Evolutionary conservation across 2,113 vertebrate genomes (phyloP), one percentile per base, ranked within the genome.

Genomic region (Vidua chalybeata): DNA sequence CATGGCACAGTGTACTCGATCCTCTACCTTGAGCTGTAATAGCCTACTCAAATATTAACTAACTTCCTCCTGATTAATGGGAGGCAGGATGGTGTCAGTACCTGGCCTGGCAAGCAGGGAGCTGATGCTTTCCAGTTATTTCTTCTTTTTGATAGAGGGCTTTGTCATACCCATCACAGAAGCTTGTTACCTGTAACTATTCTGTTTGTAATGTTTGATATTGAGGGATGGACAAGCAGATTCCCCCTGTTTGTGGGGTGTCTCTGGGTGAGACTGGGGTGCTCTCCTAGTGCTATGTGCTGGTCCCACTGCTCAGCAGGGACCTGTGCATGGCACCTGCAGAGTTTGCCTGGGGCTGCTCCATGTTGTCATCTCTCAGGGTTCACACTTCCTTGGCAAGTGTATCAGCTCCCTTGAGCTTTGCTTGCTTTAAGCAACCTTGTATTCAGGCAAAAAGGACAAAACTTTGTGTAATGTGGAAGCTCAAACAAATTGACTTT

Each of bases 401-500:
- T 30, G 14, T 64, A 20, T 46, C 43, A 20, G 41, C 54, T 95
- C 37, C 68, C 55, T 80, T 28, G 63, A 54, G 67, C 71, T 75
- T 86, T 37, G 15, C 86, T 94, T 87, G 67, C 58, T 81, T 66
- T 30, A 78, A 81, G 56, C 82, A 82, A 54, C 82, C 49, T 76
- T 82, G 45, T 68, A 15, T 68, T 87, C 37, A n/a, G 58, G n/a
- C 49, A 45, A 23, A 78, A 64, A 74, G 66, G 74, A 66, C 61
- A 76, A 41, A 52, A 64, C 76, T 72, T 76, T 6, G 3, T 61
- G 58, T 79, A 35, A 64, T 23, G 17, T 28, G 45, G 54, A 78
- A 85, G 58, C 71, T 91, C 62, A 69, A 93, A 66, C 41, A 87
- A 79, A 37, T 54, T 91, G 87, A 67, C 71, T 90, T 85, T 62